These are phyloP conservation scores for Aphodius granarius DNA, from an alignment of 2,888 invertebrate species.

Conservation along the genomic window DNA sequence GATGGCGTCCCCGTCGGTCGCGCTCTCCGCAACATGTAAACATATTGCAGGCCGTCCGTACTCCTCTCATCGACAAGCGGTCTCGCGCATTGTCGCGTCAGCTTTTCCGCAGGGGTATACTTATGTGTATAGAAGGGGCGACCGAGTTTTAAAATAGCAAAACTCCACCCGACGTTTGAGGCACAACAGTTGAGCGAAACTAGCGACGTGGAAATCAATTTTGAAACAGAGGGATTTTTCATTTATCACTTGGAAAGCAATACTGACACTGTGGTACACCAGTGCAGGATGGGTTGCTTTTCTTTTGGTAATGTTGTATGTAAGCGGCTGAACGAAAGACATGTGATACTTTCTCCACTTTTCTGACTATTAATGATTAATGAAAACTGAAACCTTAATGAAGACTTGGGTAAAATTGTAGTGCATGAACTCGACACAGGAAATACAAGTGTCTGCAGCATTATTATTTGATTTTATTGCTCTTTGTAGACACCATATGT, in stretches of 20 bases:
- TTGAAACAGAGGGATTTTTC: not conserved
- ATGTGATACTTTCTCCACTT: too few species aligned
- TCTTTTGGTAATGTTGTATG: not conserved
- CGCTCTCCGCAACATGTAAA: constrained; percentile 1
- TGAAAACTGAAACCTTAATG: too few species aligned
- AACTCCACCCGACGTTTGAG: not conserved
- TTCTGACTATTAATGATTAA: too few species aligned
- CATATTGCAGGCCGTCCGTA: constrained; percentile 4
- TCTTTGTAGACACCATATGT: not conserved
- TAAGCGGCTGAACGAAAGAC: too few species aligned
- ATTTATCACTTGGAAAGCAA: not conserved
- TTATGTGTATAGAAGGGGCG: too few species aligned
- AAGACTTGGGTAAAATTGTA: too few species aligned
- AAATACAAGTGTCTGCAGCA: not conserved
- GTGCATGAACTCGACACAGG: too few species aligned
- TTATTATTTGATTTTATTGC: not conserved
- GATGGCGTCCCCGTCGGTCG: not conserved
- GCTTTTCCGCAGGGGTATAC: not conserved
- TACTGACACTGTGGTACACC: not conserved
- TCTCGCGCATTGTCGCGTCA: not conserved
- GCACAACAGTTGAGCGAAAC: not conserved
- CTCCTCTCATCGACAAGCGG: constrained; percentile 7
- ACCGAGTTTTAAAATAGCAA: not conserved
- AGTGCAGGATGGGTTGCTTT: not conserved
- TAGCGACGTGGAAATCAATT: not conserved